These are phyloP conservation scores for Lasaia peninsularis DNA, from an alignment of 1,140 invertebrate species.

Conservation along the genomic window DNA sequence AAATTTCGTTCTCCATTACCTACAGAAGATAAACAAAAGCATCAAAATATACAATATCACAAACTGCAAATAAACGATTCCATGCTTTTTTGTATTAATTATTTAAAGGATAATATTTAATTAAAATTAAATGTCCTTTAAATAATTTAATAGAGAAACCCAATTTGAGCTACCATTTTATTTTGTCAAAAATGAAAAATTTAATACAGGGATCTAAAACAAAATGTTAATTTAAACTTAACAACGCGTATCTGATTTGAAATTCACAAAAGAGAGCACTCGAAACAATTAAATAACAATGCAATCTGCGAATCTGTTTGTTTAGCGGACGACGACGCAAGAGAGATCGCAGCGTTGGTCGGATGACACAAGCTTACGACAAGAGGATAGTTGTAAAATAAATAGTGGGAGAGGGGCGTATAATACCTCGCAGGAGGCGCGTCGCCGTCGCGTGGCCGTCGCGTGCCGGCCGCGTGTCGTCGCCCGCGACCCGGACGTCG, in stretches of 20 bases:
- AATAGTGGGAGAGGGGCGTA: slow-evolving; percentile 46
- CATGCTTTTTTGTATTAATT: too few relatives aligned
- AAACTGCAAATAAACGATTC: too few relatives aligned
- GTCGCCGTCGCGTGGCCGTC: slow-evolving; percentile 35
- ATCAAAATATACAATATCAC: too few relatives aligned
- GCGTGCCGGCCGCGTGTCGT: slow-evolving; percentile 37
- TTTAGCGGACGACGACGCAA: slow-evolving; percentile 38
- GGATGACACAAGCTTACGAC: slow-evolving; percentile 56
- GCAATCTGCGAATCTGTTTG: slow-evolving; percentile 63
- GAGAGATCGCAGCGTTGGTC: slow-evolving; percentile 45
- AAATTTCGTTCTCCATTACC: too few relatives aligned
- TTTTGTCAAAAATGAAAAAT: too few relatives aligned
- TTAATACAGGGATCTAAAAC: too few relatives aligned
- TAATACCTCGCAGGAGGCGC: slow-evolving; percentile 32
- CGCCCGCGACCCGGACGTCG: slow-evolving; percentile 26
- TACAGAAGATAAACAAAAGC: too few relatives aligned
- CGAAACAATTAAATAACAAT: slow-evolving; percentile 70
- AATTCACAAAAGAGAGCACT: slow-evolving; percentile 56
- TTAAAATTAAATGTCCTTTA: too few relatives aligned
- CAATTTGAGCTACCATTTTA: too few relatives aligned
- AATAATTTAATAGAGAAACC: too few relatives aligned
- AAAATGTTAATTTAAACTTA: slow-evolving; percentile 4
- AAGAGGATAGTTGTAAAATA: slow-evolving; percentile 65
- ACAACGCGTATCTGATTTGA: slow-evolving; percentile 31
- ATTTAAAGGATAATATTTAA: too few relatives aligned